These are phyloP conservation scores for Hypotaenidia philippensis DNA, from an alignment of 2,797 vertebrate species.

Conservation along the genomic window DNA sequence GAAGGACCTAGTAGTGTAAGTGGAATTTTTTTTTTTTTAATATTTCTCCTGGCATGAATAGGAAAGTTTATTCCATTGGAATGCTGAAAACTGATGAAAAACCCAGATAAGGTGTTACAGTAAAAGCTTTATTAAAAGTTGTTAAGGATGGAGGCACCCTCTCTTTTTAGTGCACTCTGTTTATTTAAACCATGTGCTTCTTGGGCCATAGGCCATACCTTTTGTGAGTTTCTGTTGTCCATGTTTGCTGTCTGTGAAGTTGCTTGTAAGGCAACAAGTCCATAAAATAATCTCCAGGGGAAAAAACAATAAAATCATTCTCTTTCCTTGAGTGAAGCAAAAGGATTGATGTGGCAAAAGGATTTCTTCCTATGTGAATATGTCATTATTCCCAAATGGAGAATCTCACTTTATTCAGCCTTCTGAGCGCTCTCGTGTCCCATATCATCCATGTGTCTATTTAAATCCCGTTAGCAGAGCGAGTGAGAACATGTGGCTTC, in stretches of 20 bases:
- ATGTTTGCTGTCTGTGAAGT: not conserved
- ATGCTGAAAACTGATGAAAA: conserved; percentile 38
- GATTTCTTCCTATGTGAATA: not conserved
- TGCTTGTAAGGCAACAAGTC: not conserved
- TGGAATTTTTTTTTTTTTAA: not conserved
- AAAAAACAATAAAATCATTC: not conserved
- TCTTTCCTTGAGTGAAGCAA: not conserved
- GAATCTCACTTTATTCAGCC: not conserved
- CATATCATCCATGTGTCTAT: not conserved
- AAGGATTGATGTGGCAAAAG: not conserved
- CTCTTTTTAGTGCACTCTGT: not conserved
- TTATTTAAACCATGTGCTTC: conserved; percentile 21
- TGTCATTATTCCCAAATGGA: not conserved
- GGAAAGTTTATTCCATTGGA: conserved; percentile 10
- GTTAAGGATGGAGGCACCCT: not conserved
- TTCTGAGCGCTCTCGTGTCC: not conserved
- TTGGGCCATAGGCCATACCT: not conserved
- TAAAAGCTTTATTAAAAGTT: conserved; percentile 49
- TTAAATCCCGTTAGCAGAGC: not conserved
- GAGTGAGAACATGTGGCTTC: not conserved
- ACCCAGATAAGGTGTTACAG: conserved; percentile 11
- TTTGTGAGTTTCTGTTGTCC: not conserved
- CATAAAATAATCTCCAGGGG: not conserved
- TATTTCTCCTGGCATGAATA: not conserved
- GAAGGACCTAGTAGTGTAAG: not conserved